Evolutionary conservation across 1,140 invertebrate genomes (phyloP).

Genomic region (Leptestheria dahalacensis): DNA sequence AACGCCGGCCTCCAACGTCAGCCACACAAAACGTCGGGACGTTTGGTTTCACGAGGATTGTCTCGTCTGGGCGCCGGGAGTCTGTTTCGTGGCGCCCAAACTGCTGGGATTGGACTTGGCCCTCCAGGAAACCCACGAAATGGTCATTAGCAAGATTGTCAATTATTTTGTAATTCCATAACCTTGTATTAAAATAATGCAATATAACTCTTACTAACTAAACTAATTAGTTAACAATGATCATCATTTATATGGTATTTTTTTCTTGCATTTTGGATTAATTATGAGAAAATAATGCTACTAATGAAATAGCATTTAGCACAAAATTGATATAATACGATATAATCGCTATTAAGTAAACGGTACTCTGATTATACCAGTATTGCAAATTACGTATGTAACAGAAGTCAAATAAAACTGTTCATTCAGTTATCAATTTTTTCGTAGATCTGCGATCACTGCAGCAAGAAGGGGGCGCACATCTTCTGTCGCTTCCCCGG

Average conservation of each 20-base stretch:
- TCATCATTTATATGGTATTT: no score
- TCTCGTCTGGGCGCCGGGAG: slow-evolving; percentile 75
- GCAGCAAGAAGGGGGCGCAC: slow-evolving; percentile 42
- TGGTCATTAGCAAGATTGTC: slow-evolving; percentile 26
- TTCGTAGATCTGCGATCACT: slow-evolving; percentile 36
- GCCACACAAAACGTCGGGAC: no score
- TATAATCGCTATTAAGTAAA: neutral
- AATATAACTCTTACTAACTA: neutral
- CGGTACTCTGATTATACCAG: no score
- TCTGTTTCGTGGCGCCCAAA: slow-evolving; percentile 60
- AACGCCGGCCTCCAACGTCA: no score
- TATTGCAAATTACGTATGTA: no score
- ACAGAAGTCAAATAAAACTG: no score
- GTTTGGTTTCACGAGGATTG: slow-evolving; percentile 87
- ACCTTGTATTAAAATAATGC: neutral
- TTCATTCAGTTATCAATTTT: neutral
- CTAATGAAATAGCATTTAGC: no score
- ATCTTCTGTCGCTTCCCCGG: slow-evolving; percentile 46
- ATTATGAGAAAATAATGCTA: no score
- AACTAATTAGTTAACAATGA: no score
- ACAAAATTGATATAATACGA: no score
- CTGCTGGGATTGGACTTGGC: slow-evolving; percentile 61
- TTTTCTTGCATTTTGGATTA: no score
- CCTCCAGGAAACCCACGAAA: slow-evolving; percentile 41
- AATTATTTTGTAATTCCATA: neutral